Base-by-base conservation (phyloP, 2,113 vertebrate species). In the Rhineura floridana region DNA sequence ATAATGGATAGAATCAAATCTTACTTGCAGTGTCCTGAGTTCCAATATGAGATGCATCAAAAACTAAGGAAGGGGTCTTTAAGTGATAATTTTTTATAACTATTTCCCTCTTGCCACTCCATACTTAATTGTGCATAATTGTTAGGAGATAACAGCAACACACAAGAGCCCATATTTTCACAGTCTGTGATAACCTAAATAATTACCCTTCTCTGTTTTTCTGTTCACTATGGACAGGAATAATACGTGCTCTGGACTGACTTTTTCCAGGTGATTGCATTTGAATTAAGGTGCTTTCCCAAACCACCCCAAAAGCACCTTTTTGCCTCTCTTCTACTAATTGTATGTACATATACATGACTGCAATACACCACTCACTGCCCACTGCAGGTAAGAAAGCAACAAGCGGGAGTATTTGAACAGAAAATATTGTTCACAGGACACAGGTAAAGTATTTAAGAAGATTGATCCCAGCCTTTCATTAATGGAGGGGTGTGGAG, bases 191-290 rank as follows among this genome's bases (percentile, higher is more conserved):
- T 76, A 85, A 76, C 52, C 73, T 62, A 75, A 50, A 39, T 59
- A 48, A 44, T 85, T 76, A 33, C n/a, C 23, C 39, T 62, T 59
- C 73, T 75, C 83, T 85, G 48, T 62, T 70, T 76, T 85, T 73
- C 52, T 76, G 15, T 21, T 62, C 15, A 42, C 52, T 75, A 62
- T 3, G 46, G 62, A 28, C 52, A 85, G 42, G 42, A 59, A 44
- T 75, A 70, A 50, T 52, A 70, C 36, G 36, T 39, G 70, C 52
- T 42, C 52, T 85, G 72, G 52, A 76, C 75, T 85, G 36, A 85
- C 28, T 85, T 75, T 75, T 73, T 85, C 55, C 83, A 76, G 52
- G 50, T 46, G 39, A 85, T 44, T 85, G 84, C 73, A 44, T 85
- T 63, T 85, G 73, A 44, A 76, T 85, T 55, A 75, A 4, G 48